Percentiles rank a stretch among this genome's conserved stretches.
These are phyloP conservation scores for Antheraea yamamai DNA, from an alignment of 2,888 invertebrate species.

Conservation along the genomic window DNA sequence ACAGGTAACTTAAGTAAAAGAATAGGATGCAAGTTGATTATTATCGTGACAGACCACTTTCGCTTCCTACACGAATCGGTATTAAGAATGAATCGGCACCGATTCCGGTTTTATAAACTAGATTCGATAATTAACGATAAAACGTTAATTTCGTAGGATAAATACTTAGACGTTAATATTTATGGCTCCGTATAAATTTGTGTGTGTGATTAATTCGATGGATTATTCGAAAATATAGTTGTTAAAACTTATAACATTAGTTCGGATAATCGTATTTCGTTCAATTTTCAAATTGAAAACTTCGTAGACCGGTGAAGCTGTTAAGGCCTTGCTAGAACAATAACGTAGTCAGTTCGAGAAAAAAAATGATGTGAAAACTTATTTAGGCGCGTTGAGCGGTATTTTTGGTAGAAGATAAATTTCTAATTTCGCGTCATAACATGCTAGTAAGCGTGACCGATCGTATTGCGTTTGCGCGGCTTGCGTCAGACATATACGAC, in stretches of 20 bases:
- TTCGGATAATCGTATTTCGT: neutral
- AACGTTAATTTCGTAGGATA: neutral
- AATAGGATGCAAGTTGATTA: neutral
- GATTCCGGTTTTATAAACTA: slow-evolving; percentile 13
- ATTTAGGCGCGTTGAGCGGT: too few relatives aligned
- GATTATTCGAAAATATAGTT: neutral
- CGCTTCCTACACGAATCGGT: slow-evolving; percentile 11
- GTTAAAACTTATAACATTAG: neutral
- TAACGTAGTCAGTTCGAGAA: too few relatives aligned
- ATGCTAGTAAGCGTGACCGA: too few relatives aligned
- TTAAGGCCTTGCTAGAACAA: too few relatives aligned
- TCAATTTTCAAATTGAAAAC: too few relatives aligned
- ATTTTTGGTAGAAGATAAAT: too few relatives aligned
- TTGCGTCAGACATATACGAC: too few relatives aligned
- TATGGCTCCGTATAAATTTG: neutral
- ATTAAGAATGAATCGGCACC: neutral
- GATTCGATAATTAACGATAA: slow-evolving; percentile 11
- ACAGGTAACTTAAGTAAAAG: neutral
- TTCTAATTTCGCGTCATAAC: too few relatives aligned
- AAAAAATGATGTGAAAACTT: too few relatives aligned
- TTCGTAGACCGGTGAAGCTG: too few relatives aligned
- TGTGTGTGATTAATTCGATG: neutral
- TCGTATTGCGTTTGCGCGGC: too few relatives aligned
- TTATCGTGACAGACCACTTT: slow-evolving; percentile 10
- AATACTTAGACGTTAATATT: slow-evolving; percentile 1